A percentile compares a stretch with the other conserved stretches of the same genome.
Evolutionary conservation across 2,797 vertebrate genomes (phyloP).

Genomic region (Dallia pectoralis): DNA sequence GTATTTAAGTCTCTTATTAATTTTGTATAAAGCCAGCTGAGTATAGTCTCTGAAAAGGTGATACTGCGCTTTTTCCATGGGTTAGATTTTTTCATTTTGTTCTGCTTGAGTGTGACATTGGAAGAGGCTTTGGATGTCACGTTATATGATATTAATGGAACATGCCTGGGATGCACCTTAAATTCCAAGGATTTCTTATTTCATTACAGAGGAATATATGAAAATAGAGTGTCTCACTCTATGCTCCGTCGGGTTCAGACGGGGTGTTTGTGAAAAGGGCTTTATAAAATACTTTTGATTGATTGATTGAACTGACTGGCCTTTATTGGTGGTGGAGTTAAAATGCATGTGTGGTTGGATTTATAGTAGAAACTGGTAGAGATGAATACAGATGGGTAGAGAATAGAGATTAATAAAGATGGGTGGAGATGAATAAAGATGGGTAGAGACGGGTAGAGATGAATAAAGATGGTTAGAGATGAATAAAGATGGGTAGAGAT

Average conservation of each 20-base stretch:
- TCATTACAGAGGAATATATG: not conserved
- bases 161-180: not conserved
- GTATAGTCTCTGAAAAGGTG: constrained; percentile 38
- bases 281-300: no score
- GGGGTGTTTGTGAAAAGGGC: no score
- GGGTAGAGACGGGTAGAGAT: not conserved
- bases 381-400: no score
- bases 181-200: not conserved
- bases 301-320: no score
- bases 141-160: not conserved
- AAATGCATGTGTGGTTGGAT: not conserved
- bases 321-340: no score
- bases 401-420: not conserved
- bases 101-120: not conserved
- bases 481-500: not conserved
- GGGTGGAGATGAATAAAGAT: not conserved
- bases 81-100: constrained; percentile 9
- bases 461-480: not conserved
- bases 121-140: not conserved
- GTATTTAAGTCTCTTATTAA: constrained; percentile 55
- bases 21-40: constrained; percentile 54
- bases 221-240: not conserved
- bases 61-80: constrained; percentile 14
- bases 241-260: no score
- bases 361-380: not conserved